phyloP scores from a whole-genome alignment of 2,888 invertebrate species.

The Oeneis ivallda region DNA sequence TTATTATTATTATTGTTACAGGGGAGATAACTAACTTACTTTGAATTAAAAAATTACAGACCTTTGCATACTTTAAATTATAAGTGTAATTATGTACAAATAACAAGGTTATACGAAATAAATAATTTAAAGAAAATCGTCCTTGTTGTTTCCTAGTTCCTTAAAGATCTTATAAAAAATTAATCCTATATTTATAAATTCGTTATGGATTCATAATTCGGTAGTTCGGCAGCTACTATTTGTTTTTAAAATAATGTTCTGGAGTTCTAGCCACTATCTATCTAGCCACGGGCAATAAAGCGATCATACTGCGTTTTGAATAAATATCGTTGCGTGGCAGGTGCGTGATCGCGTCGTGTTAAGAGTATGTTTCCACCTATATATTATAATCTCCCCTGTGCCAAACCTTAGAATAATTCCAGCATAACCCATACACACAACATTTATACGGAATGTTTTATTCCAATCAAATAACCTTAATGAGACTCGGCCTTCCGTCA shows the following conservation, averaged over 20 bases:
- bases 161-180: background rate
- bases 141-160: no score
- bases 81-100: background rate
- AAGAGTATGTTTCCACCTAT: background rate
- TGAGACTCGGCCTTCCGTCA: conserved; percentile 34
- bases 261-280: no score
- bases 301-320: no score
- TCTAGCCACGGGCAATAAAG: no score
- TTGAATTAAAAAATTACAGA: background rate
- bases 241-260: no score
- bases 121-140: no score
- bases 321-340: no score
- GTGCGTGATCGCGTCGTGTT: no score
- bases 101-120: no score
- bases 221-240: background rate
- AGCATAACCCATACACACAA: conserved; percentile 22
- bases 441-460: conserved; percentile 32
- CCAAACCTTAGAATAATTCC: conserved; percentile 8
- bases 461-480: conserved; percentile 11
- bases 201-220: background rate
- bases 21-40: conserved; percentile 12
- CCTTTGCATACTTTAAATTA: background rate
- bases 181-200: background rate
- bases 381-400: conserved; percentile 12
- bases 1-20: conserved; percentile 2